Percentiles rank a stretch among this genome's conserved stretches.
Conservation (phyloP, 2,797 vertebrate species). For the Myiotriccus ornatus region DNA sequence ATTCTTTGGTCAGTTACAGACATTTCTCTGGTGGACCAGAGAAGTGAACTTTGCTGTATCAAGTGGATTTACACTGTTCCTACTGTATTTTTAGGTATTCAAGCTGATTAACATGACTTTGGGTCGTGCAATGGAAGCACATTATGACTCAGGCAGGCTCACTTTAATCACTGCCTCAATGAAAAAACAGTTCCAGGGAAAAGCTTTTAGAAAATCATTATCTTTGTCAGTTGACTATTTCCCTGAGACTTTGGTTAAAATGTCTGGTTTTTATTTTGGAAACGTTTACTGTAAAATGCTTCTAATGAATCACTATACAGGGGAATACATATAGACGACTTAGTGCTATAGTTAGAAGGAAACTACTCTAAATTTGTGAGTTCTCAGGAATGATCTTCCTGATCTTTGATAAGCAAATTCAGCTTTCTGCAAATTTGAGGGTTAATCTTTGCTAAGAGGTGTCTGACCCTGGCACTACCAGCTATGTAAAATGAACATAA, state of each 20-base stretch:
- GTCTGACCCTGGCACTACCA: background rate
- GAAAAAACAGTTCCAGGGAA: slow-evolving; percentile 48
- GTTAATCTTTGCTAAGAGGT: background rate
- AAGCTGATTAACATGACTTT: slow-evolving; percentile 57
- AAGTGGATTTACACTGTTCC: slow-evolving; percentile 18
- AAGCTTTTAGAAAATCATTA: slow-evolving; percentile 56
- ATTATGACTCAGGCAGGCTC: background rate
- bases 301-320: slow-evolving; percentile 43
- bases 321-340: slow-evolving; percentile 15
- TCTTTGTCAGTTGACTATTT: slow-evolving; percentile 59
- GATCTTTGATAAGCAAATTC: background rate
- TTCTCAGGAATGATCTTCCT: slow-evolving; percentile 35
- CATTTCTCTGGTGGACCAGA: background rate
- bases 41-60: slow-evolving; percentile 6
- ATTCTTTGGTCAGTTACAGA: background rate
- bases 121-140: slow-evolving; percentile 22
- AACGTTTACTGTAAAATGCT: slow-evolving; percentile 25
- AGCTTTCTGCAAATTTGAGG: background rate
- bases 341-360: slow-evolving; percentile 1
- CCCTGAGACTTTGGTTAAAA: slow-evolving; percentile 51
- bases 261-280: slow-evolving; percentile 52
- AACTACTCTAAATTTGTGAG: slow-evolving; percentile 21
- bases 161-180: slow-evolving; percentile 49
- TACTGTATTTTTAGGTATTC: slow-evolving; percentile 39
- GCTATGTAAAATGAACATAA: slow-evolving; percentile 10